Conservation (phyloP, 2,888 invertebrate genomes). For the Oscheius sp. region DNA sequence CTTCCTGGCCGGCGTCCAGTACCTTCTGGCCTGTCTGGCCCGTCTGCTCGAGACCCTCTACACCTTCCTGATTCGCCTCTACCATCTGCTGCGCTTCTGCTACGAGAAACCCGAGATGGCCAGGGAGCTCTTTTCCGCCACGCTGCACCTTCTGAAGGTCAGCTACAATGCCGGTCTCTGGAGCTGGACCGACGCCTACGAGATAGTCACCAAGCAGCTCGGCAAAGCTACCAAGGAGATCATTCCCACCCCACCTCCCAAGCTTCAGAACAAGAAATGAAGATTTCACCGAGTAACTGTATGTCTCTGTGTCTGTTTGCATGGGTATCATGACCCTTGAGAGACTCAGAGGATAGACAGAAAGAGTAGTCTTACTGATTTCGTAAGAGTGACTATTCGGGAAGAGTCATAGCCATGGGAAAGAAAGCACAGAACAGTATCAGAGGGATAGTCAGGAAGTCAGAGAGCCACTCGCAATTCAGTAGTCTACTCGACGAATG, state of each 20-base stretch:
- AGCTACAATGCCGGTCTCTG: constrained; percentile 23
- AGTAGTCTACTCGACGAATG: too few relatives aligned
- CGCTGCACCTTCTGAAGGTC: constrained; percentile 11
- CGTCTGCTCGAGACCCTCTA: constrained; percentile 6
- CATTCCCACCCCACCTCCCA: too few relatives aligned
- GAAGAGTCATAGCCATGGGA: too few relatives aligned
- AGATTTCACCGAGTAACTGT: too few relatives aligned
- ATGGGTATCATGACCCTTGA: too few relatives aligned
- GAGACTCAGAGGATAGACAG: too few relatives aligned
- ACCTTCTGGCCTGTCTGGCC: not conserved
- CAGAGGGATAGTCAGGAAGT: too few relatives aligned
- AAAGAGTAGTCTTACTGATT: too few relatives aligned
- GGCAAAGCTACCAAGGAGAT: not conserved
- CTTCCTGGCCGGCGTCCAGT: constrained; percentile 8
- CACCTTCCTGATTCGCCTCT: not conserved
- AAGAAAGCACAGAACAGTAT: too few relatives aligned
- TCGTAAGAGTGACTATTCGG: too few relatives aligned
- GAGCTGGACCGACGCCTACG: constrained; percentile 7
- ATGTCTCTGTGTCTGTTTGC: too few relatives aligned
- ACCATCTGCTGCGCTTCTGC: constrained; percentile 3
- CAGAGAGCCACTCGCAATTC: too few relatives aligned
- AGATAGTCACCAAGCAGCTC: not conserved
- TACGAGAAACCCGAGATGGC: constrained; percentile 4
- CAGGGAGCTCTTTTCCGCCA: constrained; percentile 7
- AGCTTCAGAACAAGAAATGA: not conserved